Conservation (phyloP, 2,113 vertebrate genomes). For the Peromyscus polionotus region DNA sequence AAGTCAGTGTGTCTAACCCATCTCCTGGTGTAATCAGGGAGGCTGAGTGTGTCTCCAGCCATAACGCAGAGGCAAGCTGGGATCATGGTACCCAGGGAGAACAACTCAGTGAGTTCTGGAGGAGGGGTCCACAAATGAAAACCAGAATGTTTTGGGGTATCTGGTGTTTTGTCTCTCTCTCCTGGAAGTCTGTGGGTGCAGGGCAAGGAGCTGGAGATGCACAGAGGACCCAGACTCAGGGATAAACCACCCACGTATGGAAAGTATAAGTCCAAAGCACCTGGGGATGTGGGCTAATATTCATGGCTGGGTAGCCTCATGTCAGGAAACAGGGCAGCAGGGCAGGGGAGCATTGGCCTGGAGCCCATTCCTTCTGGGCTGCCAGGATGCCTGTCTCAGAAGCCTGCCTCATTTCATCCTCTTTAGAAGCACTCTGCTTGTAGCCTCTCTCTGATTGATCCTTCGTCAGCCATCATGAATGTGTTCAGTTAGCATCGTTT, state of each 20-base stretch:
- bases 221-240: neutral
- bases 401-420: neutral
- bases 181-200: neutral
- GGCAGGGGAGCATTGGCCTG: no score
- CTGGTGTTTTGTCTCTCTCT: neutral
- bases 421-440: neutral
- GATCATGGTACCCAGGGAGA: neutral
- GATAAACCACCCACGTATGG: neutral
- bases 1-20: neutral
- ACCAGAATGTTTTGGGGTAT: neutral
- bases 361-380: neutral
- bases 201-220: neutral
- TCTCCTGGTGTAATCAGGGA: neutral
- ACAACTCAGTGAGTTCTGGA: neutral
- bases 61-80: no score
- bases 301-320: fast-evolving
- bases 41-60: neutral
- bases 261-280: neutral
- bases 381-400: no score
- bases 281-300: neutral
- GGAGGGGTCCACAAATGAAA: neutral
- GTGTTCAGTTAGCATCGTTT: no score
- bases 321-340: neutral
- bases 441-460: neutral
- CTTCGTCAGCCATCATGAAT: neutral